phyloP scores from a whole-genome alignment of 2,113 vertebrate genomes.

The Corapipo altera region DNA sequence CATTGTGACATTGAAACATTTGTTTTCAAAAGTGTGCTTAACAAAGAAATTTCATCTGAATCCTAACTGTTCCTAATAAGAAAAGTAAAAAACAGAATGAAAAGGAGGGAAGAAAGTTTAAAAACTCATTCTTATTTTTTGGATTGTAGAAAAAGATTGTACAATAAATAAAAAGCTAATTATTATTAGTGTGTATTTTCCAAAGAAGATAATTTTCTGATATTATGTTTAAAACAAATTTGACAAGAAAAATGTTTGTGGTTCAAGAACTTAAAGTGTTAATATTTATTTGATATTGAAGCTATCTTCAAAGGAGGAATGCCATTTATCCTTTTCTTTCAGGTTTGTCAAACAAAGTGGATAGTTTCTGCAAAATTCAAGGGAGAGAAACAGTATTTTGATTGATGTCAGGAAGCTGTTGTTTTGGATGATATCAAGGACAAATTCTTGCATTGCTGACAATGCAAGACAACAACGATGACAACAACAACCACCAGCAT shows the following conservation, averaged over 20 bases:
- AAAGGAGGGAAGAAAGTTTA: background rate
- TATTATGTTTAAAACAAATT: background rate
- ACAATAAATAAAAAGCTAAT: fast-evolving
- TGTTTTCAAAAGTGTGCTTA: background rate
- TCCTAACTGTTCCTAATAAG: background rate
- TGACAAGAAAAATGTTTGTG: background rate
- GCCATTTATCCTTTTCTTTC: background rate
- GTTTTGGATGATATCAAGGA: background rate
- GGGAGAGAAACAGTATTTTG: background rate
- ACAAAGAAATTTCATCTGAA: background rate
- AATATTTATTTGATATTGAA: background rate
- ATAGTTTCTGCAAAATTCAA: background rate
- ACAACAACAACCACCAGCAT: no score
- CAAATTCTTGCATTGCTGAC: background rate
- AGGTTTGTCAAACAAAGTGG: background rate
- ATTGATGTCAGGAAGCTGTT: background rate
- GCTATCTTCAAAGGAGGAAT: background rate
- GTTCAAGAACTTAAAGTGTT: background rate
- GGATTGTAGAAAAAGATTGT: fast-evolving
- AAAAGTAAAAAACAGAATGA: background rate
- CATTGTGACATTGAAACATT: background rate
- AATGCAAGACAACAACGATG: no score
- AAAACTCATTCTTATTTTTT: fast-evolving
- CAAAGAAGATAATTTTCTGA: background rate
- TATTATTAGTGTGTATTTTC: background rate